Conservation (phyloP, 1,140 invertebrate species). For the Triops longicaudatus region DNA sequence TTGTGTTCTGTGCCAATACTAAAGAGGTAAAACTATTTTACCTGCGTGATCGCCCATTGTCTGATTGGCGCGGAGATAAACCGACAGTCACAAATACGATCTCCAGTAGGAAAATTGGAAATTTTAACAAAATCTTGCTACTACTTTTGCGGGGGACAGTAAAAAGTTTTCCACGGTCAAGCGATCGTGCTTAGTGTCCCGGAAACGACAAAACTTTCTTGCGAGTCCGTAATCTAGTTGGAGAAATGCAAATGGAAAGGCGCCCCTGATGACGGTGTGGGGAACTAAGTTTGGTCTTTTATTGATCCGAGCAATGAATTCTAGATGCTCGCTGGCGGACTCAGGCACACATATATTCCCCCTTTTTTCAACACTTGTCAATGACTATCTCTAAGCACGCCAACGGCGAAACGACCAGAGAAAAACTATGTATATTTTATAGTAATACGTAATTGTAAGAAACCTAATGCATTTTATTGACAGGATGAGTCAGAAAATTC, state of each 20-base stretch:
- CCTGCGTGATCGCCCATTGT: constrained; percentile 10
- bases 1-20: neutral
- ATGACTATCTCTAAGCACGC: no score
- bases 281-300: constrained; percentile 8
- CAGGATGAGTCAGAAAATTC: no score
- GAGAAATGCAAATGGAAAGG: neutral
- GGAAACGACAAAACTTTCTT: neutral
- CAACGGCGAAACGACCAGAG: no score
- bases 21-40: neutral
- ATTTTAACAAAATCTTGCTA: neutral
- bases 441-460: no score
- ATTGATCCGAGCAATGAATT: neutral
- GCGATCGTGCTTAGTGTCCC: neutral
- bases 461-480: no score
- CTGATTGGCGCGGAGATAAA: neutral
- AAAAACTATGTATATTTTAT: no score
- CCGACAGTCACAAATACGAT: neutral
- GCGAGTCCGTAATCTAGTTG: neutral
- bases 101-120: neutral
- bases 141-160: no score
- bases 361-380: neutral
- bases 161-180: neutral
- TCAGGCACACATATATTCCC: neutral
- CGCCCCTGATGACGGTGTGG: neutral
- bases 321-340: neutral